Conservation (phyloP, 2,888 invertebrate genomes). For the Spisula subtruncata region DNA sequence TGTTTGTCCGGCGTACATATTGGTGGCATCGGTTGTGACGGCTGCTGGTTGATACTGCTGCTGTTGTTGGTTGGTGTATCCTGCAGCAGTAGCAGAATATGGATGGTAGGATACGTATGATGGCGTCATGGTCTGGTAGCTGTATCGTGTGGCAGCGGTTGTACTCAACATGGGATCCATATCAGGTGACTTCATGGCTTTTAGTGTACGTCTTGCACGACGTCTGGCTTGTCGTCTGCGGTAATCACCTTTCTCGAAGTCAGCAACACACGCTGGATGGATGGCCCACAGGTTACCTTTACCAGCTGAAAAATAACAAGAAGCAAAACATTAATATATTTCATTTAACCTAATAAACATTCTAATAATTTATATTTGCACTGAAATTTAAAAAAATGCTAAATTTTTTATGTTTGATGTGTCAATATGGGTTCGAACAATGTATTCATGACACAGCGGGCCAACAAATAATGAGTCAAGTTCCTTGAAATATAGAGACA, state of each 20-base stretch:
- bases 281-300: slow-evolving; percentile 99
- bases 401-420: too few species aligned
- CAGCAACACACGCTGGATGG: slow-evolving; percentile 98
- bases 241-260: slow-evolving; percentile 98
- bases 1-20: slow-evolving; percentile 47
- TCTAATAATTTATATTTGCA: too few species aligned
- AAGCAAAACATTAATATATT: not conserved
- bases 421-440: too few species aligned
- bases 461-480: too few species aligned
- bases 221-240: slow-evolving; percentile 97
- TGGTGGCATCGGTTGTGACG: slow-evolving; percentile 11
- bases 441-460: too few species aligned
- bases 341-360: too few species aligned
- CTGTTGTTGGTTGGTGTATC: slow-evolving; percentile 15
- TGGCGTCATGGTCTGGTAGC: slow-evolving; percentile 70
- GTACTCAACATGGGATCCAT: not conserved
- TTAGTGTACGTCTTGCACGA: slow-evolving; percentile 90
- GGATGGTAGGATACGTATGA: slow-evolving; percentile 69
- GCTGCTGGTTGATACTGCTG: slow-evolving; percentile 29
- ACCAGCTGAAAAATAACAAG: slow-evolving; percentile 89
- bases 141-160: not conserved
- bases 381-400: too few species aligned
- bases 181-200: slow-evolving; percentile 47
- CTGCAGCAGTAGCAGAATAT: slow-evolving; percentile 30
- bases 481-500: too few species aligned